These are phyloP conservation scores for Halcyon senegalensis DNA, from an alignment of 2,113 vertebrate species.

Conservation along the genomic window DNA sequence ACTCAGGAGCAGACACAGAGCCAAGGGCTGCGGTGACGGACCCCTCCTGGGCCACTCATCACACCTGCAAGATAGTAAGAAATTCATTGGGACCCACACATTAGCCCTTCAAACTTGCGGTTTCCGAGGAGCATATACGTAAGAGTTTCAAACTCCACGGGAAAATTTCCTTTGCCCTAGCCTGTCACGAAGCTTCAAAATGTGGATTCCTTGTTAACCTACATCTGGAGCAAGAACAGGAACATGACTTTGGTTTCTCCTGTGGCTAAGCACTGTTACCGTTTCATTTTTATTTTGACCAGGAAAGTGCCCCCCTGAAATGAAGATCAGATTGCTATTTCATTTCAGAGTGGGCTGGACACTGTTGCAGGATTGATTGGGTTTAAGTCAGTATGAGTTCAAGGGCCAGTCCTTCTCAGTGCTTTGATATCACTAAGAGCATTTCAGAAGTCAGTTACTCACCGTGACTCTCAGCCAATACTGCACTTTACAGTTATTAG, in stretches of 20 bases:
- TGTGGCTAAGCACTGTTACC: background rate
- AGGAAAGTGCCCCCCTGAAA: background rate
- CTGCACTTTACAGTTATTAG: constrained; percentile 15
- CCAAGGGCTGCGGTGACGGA: background rate
- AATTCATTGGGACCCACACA: background rate
- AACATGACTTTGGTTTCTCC: background rate
- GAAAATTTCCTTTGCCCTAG: background rate
- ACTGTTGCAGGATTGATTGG: background rate
- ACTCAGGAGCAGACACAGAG: background rate
- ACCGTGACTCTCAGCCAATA: background rate
- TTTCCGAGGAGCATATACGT: background rate
- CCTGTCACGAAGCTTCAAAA: background rate
- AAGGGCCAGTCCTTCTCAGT: background rate
- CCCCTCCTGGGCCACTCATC: background rate
- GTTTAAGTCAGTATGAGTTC: background rate
- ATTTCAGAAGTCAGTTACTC: background rate
- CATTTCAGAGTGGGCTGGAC: background rate
- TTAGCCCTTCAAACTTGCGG: background rate
- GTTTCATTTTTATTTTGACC: background rate
- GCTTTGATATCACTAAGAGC: background rate
- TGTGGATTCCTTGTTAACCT: accelerated
- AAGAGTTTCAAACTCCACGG: background rate
- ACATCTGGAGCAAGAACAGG: background rate
- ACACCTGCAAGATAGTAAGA: background rate
- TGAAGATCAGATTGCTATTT: background rate